Evolutionary conservation across 30 jellyfish, hydroid and myxozoan genomes (phyloP).

Genomic region (Pseudorhiza aurosa): DNA sequence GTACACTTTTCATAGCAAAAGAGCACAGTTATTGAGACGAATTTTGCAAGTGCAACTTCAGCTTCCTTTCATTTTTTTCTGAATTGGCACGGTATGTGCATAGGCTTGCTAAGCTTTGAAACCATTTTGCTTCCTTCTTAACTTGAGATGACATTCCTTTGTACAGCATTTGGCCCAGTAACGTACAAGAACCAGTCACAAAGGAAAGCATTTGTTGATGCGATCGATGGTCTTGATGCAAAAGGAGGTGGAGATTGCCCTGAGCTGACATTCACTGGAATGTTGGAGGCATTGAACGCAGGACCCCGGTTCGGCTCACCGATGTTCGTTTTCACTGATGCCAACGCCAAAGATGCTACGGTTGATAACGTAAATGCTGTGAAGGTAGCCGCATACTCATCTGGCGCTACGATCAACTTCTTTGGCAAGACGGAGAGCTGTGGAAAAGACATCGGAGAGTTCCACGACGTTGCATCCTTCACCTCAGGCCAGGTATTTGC

Average conservation of each 20-base stretch:
- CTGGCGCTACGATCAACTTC: conserved; percentile 87
- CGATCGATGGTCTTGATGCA: conserved; percentile 68
- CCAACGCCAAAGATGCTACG: conserved; percentile 86
- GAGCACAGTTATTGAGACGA: too few species aligned
- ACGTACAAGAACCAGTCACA: conserved; percentile 61
- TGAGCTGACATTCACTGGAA: conserved; percentile 86
- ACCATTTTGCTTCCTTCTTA: too few species aligned
- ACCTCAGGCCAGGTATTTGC: conserved; percentile 92
- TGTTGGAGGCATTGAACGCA: conserved; percentile 86
- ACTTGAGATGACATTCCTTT: too few species aligned
- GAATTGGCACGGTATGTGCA: too few species aligned
- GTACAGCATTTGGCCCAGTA: conserved; percentile 74
- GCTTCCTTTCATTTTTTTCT: too few species aligned
- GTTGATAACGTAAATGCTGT: conserved; percentile 71
- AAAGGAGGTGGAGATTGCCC: conserved; percentile 95
- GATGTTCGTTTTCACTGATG: conserved; percentile 94
- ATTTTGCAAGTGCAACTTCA: too few species aligned
- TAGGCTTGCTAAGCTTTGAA: too few species aligned
- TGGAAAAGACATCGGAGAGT: conserved; percentile 68
- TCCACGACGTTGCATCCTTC: conserved; percentile 83
- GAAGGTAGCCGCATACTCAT: conserved; percentile 76
- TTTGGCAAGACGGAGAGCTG: conserved; percentile 82
- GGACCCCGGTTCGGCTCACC: conserved; percentile 91
- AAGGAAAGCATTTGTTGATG: conserved; percentile 61
- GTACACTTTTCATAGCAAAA: too few species aligned